Conservation (phyloP, 2,888 invertebrate genomes). For the Acrocera orbiculus region DNA sequence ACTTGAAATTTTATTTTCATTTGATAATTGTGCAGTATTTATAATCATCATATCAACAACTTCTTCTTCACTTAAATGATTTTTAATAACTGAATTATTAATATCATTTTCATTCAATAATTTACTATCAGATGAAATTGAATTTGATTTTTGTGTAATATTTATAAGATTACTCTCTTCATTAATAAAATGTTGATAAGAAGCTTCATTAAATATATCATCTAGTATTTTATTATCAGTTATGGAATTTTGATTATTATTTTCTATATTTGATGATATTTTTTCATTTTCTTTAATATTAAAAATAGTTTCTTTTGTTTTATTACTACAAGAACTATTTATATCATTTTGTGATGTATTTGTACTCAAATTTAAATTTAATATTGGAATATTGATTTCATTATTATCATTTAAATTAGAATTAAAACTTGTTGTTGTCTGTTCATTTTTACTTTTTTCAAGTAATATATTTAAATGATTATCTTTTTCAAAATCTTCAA, state of each 20-base stretch:
- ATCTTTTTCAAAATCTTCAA: conserved; percentile 18
- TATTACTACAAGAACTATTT: conserved; percentile 1
- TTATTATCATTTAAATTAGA: conserved; percentile 5
- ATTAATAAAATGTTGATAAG: too few species aligned
- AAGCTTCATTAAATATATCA: too few species aligned
- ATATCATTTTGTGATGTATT: conserved; percentile 15
- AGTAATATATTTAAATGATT: conserved; percentile 16
- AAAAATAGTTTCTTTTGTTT: neutral
- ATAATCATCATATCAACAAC: too few species aligned
- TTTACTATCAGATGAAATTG: too few species aligned
- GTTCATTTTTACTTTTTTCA: conserved; percentile 12
- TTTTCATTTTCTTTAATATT: neutral
- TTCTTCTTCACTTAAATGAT: too few species aligned
- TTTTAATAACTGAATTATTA: too few species aligned
- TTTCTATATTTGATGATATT: too few species aligned
- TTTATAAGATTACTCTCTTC: neutral
- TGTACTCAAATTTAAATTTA: conserved; percentile 19
- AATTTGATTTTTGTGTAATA: neutral
- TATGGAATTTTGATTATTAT: too few species aligned
- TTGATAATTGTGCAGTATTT: too few species aligned
- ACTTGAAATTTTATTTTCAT: too few species aligned
- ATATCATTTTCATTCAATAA: neutral
- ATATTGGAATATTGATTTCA: conserved; percentile 15
- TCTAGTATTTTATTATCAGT: too few species aligned
- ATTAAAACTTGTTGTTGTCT: neutral